These are phyloP conservation scores for Corvus moneduloides DNA, from an alignment of 2,113 vertebrate species.

Conservation along the genomic window DNA sequence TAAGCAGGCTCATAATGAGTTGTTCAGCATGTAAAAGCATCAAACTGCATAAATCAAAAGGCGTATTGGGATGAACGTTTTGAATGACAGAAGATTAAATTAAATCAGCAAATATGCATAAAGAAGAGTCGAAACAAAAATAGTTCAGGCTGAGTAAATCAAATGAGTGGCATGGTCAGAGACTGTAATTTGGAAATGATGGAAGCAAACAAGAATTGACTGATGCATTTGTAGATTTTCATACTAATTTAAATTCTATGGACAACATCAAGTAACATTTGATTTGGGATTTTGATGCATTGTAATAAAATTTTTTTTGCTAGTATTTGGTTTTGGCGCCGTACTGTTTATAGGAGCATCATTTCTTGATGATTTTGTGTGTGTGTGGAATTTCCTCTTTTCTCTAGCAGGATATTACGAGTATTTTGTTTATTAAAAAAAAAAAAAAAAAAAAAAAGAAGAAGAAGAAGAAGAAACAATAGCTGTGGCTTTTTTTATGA, in stretches of 20 bases:
- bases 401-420: not conserved
- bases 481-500: not conserved
- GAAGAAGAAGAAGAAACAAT: not conserved
- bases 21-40: not conserved
- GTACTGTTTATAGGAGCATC: not conserved
- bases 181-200: conserved; percentile 25
- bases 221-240: conserved; percentile 18
- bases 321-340: not conserved
- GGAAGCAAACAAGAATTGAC: conserved; percentile 2
- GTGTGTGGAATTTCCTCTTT: not conserved
- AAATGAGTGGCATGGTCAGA: conserved; percentile 41
- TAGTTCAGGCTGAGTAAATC: conserved; percentile 39
- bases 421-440: not conserved
- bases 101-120: conserved; percentile 26
- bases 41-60: conserved; percentile 4
- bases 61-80: not conserved
- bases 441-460: not conserved
- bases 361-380: not conserved
- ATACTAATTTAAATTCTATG: not conserved
- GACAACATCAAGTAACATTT: not conserved
- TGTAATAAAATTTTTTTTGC: not conserved
- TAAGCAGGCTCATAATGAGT: not conserved
- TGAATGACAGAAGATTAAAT: conserved; percentile 47
- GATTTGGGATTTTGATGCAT: not conserved
- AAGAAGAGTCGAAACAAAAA: conserved; percentile 2